Evolutionary conservation across 2,888 invertebrate species (phyloP), one percentile per base, ranked within the genome.

Genomic region (Oxytorus armatus): DNA sequence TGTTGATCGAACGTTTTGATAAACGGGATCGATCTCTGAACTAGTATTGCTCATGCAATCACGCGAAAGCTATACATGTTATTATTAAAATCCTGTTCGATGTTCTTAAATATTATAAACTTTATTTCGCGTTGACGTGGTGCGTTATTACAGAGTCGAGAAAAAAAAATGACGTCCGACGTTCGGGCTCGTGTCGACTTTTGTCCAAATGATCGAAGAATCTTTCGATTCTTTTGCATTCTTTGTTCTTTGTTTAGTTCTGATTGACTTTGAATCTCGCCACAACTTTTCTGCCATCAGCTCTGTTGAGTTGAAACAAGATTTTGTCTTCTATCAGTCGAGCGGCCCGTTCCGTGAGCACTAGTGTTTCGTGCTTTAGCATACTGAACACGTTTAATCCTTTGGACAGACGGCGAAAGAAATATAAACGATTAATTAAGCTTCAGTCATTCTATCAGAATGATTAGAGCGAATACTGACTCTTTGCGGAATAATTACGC

Each of bases 381-480:
- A 99, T 98, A 39, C 98, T 98, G 92, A 96, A 96, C 0, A 98
- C 98, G 93, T 99, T 99, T 14, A 99, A 93, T 33, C 95, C 94
- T 93, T 85, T 18, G 89, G 89, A 77, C 69, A 69, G 68, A 66
- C 73, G 78, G 63, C 39, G 49, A 11, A 5, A 21, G n/a, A 21
- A 39, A 11, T n/a, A 70, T 59, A 25, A 33, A 29, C 33, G 1
- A 33, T 42, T 11, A 51, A 23, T 42, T 59, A 21, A 39, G 25
- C 33, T 39, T 7, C 11, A 23, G 51, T n/a, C n/a, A n/a, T n/a
- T n/a, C n/a, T n/a, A n/a, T n/a, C n/a, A n/a, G n/a, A n/a, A n/a
- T n/a, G n/a, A n/a, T n/a, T n/a, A n/a, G n/a, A n/a, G n/a, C n/a
- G n/a, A n/a, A n/a, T n/a, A n/a, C n/a, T 5, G 23, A 47, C 16